Percentiles rank a stretch among this genome's conserved stretches.
These are phyloP conservation scores for Gorsachius magnificus DNA, from an alignment of 2,797 vertebrate species.

Conservation along the genomic window DNA sequence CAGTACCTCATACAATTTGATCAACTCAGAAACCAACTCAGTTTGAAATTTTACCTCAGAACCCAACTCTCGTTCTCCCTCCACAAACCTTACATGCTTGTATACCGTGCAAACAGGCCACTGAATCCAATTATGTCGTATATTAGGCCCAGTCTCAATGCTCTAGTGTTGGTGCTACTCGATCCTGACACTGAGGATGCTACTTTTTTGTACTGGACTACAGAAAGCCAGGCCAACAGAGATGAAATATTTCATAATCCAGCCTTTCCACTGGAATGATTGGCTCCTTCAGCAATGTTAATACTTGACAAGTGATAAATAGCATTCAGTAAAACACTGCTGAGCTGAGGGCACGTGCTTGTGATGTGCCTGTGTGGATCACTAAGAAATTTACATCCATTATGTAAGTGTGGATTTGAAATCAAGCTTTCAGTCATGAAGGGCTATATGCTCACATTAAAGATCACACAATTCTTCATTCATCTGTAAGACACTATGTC, in stretches of 20 bases:
- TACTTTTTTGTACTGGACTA: background rate
- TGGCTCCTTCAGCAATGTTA: background rate
- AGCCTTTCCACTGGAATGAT: background rate
- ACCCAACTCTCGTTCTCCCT: background rate
- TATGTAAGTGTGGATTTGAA: background rate
- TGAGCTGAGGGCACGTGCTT: fast-evolving
- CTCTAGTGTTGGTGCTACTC: background rate
- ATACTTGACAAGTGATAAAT: background rate
- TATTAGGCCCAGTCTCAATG: background rate
- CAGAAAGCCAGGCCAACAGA: background rate
- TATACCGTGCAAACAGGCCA: background rate
- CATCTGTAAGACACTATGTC: background rate
- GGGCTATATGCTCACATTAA: background rate
- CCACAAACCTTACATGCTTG: background rate
- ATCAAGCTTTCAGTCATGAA: background rate
- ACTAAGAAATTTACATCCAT: background rate
- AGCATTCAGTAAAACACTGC: background rate
- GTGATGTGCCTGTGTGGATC: background rate
- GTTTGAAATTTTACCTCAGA: background rate
- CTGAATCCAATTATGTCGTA: background rate
- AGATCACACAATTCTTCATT: background rate
- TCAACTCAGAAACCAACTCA: background rate
- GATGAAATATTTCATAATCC: background rate
- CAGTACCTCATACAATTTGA: background rate
- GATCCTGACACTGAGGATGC: background rate